phyloP scores from a whole-genome alignment of 2,797 vertebrate genomes.

The Trachurus trachurus region DNA sequence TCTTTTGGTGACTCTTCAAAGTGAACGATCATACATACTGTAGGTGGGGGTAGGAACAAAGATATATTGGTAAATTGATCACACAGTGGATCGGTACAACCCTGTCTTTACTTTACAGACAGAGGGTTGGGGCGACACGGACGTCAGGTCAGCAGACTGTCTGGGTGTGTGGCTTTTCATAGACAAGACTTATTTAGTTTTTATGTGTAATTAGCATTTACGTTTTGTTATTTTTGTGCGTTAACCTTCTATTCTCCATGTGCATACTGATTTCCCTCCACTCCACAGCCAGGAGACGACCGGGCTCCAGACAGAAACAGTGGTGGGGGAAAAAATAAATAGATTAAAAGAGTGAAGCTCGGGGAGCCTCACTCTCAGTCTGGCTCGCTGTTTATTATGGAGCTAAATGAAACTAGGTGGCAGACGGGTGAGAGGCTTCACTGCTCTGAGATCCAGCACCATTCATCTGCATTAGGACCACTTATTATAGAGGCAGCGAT shows the following conservation, averaged over 20 bases:
- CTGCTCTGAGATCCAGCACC: slow-evolving; percentile 65
- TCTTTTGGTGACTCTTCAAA: too few relatives aligned
- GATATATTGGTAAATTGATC: too few relatives aligned
- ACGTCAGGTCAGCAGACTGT: too few relatives aligned
- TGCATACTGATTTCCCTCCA: not conserved
- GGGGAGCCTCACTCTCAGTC: slow-evolving; percentile 45
- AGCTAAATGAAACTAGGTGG: slow-evolving; percentile 60
- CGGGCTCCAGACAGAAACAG: not conserved
- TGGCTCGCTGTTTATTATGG: slow-evolving; percentile 62
- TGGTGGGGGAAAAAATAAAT: not conserved
- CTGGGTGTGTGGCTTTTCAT: too few relatives aligned
- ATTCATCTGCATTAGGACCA: slow-evolving; percentile 83
- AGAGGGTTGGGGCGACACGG: too few relatives aligned
- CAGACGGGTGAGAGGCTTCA: slow-evolving; percentile 64
- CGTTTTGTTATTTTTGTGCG: not conserved
- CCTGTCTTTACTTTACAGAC: too few relatives aligned
- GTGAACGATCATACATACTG: too few relatives aligned
- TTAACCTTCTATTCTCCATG: not conserved
- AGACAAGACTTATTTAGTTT: too few relatives aligned
- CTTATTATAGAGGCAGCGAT: slow-evolving; percentile 80
- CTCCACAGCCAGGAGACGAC: not conserved
- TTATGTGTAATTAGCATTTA: not conserved
- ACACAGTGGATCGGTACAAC: too few relatives aligned
- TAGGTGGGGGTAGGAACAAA: too few relatives aligned
- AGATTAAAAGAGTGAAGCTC: slow-evolving; percentile 8